Base-by-base conservation (phyloP, 2,113 vertebrate species). In the Brienomyrus brachyistius region DNA sequence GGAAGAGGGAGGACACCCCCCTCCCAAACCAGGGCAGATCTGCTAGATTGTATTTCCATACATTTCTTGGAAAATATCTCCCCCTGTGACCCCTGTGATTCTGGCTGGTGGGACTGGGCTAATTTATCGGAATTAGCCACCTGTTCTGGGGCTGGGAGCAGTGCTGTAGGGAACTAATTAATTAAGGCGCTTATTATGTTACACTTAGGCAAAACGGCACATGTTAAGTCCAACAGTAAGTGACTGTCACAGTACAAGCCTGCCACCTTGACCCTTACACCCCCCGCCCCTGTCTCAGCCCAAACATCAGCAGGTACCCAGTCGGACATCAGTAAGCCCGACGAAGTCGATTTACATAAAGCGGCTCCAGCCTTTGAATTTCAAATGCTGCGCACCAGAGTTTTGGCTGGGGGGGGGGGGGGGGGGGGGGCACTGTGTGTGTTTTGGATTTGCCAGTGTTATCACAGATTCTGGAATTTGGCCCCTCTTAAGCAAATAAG, bases 401-500 rank as follows among this genome's bases (percentile, higher is more conserved):
- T 35, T 84, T 86, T 88, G 17, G 54, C 43, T 54, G 2, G 1
- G 40, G 80, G 51, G 51, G 70, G 31, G 40, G 80, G 51, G 51
- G 70, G 31, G 82, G 74, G 80, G 51, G 56, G 70, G 13, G 40
- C 43, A 51, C 89, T 90, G 86, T 92, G 59, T 92, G 59, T 70
- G 83, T 82, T 52, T 86, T 80, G 80, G 86, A 90, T 86, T 88
- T 52, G 10, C 31, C 9, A 48, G 54, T 84, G 77, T 89, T 89
- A 82, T 59, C 88, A 74, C 45, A 51, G 51, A 87, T 90, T 52
- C 31, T 40, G 62, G 40, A 40, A 88, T 56, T 56, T 90, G 88
- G 66, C 51, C 17, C 27, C 85, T 8, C 48, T 54, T 74, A 27
- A 74, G 31, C 17, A 48, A 74, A 43, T 51, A 82, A 80, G 40